These are phyloP conservation scores for Aphelenchoides bicaudatus DNA, from an alignment of 2,888 invertebrate genomes.

Conservation along the genomic window DNA sequence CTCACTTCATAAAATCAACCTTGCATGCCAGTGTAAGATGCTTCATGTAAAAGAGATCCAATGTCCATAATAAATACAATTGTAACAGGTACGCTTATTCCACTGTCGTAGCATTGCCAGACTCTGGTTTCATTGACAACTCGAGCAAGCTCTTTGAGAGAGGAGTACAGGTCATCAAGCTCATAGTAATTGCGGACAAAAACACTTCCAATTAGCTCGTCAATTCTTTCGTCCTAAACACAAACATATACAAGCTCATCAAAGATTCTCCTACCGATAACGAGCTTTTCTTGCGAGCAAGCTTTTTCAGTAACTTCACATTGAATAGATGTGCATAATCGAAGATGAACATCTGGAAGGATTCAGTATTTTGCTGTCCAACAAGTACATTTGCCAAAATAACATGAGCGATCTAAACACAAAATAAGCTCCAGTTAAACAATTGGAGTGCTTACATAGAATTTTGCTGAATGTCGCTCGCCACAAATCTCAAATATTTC, in stretches of 20 bases:
- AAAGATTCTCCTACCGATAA: not conserved
- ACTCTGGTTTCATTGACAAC: not conserved
- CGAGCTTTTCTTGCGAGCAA: not conserved
- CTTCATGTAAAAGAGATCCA: conserved; percentile 7
- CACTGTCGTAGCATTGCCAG: not conserved
- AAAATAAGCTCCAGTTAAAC: not conserved
- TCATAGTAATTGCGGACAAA: too few relatives aligned
- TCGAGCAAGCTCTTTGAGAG: conserved; percentile 1
- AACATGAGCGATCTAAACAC: not conserved
- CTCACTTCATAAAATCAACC: too few relatives aligned
- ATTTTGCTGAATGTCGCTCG: not conserved
- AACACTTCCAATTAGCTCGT: not conserved
- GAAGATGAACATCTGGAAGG: not conserved
- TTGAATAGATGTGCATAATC: conserved; percentile 13
- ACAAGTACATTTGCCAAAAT: not conserved
- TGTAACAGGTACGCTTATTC: not conserved
- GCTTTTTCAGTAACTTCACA: not conserved
- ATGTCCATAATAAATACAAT: conserved; percentile 15
- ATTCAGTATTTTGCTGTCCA: not conserved
- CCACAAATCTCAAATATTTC: conserved; percentile 10
- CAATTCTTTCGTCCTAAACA: not conserved
- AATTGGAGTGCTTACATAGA: not conserved
- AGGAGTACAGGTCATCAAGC: too few relatives aligned
- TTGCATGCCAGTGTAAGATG: not conserved
- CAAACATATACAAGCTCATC: not conserved